Conservation (phyloP, 1,140 invertebrate species). For the Zaprionus capensis region DNA sequence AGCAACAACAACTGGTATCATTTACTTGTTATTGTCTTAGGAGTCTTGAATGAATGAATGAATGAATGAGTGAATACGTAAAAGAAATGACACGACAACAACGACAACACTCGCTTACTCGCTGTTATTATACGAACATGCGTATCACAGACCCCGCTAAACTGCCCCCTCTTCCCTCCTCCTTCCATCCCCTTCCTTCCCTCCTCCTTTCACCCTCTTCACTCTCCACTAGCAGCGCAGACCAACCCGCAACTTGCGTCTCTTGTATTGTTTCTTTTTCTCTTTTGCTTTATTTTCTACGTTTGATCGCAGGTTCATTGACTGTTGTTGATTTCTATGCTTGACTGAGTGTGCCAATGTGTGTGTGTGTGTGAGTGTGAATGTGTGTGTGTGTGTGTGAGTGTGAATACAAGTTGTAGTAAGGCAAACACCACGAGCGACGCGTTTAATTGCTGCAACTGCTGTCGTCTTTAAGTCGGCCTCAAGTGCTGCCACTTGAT, state of each 20-base stretch:
- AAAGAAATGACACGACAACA: slow-evolving; percentile 65
- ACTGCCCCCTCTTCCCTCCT: background rate
- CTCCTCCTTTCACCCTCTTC: background rate
- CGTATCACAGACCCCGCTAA: slow-evolving; percentile 7
- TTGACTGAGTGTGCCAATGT: slow-evolving; percentile 53
- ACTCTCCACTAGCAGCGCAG: background rate
- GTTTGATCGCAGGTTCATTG: slow-evolving; percentile 66
- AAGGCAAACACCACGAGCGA: slow-evolving; percentile 11
- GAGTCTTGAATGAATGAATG: slow-evolving; percentile 58
- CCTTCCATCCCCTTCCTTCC: background rate
- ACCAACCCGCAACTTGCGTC: background rate
- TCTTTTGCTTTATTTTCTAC: slow-evolving; percentile 14
- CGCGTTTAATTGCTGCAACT: slow-evolving; percentile 36
- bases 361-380: background rate
- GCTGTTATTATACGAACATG: slow-evolving; percentile 44
- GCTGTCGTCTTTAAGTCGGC: slow-evolving; percentile 20
- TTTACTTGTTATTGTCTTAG: slow-evolving; percentile 74
- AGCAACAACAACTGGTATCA: slow-evolving; percentile 54
- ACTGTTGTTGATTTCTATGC: slow-evolving; percentile 76
- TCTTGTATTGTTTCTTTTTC: slow-evolving; percentile 13
- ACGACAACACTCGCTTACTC: slow-evolving; percentile 12
- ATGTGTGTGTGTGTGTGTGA: background rate
- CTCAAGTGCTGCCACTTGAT: slow-evolving; percentile 20
- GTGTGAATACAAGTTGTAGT: background rate
- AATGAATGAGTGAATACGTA: slow-evolving; percentile 52